Evolutionary conservation across 2,888 invertebrate genomes (phyloP), one percentile per base, ranked within the genome.

Genomic region (Pterostichus madidus): DNA sequence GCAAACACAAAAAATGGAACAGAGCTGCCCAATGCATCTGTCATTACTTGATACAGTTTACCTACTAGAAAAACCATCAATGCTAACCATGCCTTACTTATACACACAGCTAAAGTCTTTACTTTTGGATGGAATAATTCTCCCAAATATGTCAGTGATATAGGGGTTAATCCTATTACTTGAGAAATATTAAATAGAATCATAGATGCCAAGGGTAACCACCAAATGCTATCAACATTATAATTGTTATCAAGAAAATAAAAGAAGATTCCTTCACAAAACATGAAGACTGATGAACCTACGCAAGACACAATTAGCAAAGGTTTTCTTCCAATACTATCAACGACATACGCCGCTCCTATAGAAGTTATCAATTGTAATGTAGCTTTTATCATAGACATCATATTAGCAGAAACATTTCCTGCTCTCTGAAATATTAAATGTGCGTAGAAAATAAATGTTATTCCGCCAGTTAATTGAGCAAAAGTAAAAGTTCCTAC

Each of bases 381-480:
- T 68, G 91, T 90, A 80, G 89, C 89, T 80, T 88, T 89, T 15
- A 89, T 85, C 49, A 88, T 87, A 0, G 89, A 86, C 3, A 87
- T 87, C 3, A 85, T 84, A 32, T 84, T 87, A 3, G 92, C 89
- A 10, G 56, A n/a, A n/a, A 78, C 44, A 59, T 78, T 44, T 8
- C 86, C 87, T 39, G 86, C 85, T 6, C 86, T 84, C 84, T 90
- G 89, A 86, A 94, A 93, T 85, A 94, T 94, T 0, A 89, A 89
- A 83, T 93, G 92, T 0, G 92, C 91, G 85, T 92, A 92, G 0
- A 92, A 91, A 0, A 92, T 90, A 2, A 93, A 90, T 0, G 92
- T 92, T 64, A 92, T 92, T 83, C 92, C 92, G 0, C 93, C 93
- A 85, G 92, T 92, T 49, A 93, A 89, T 86, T 94, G 93, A 86